These are phyloP conservation scores for Cygnus olor DNA, from an alignment of 2,797 vertebrate genomes.

Conservation along the genomic window DNA sequence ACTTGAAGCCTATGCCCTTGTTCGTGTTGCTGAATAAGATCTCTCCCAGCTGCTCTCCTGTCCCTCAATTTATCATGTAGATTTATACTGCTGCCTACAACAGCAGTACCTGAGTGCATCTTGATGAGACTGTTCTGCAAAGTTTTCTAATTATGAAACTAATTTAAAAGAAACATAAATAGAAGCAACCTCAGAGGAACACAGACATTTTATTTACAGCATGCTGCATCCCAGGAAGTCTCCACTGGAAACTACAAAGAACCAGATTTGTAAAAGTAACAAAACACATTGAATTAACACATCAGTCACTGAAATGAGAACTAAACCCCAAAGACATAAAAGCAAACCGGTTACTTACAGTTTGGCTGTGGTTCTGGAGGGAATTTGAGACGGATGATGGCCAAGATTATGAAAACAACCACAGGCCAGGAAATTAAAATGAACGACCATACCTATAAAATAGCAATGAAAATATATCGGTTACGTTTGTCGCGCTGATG, in stretches of 20 bases:
- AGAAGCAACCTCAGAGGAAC: slow-evolving; percentile 27
- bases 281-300: slow-evolving; percentile 26
- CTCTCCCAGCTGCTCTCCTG: not conserved
- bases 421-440: slow-evolving; percentile 83
- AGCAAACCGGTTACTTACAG: slow-evolving; percentile 78
- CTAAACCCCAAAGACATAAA: slow-evolving; percentile 24
- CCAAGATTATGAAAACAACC: slow-evolving; percentile 83
- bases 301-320: slow-evolving; percentile 50
- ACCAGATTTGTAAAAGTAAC: slow-evolving; percentile 23
- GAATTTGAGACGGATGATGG: slow-evolving; percentile 81
- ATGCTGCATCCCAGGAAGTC: not conserved
- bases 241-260: not conserved
- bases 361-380: slow-evolving; percentile 76
- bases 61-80: not conserved
- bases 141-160: slow-evolving; percentile 27
- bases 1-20: not conserved
- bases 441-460: slow-evolving; percentile 83
- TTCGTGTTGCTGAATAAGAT: not conserved
- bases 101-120: not conserved
- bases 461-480: slow-evolving; percentile 61
- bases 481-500: not conserved
- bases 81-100: not conserved
- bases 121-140: not conserved
- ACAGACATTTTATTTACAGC: slow-evolving; percentile 49
- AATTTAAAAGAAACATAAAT: not conserved